Base-by-base conservation (phyloP, 2,888 invertebrate species). In the Pyrrhosoma nymphula region DNA sequence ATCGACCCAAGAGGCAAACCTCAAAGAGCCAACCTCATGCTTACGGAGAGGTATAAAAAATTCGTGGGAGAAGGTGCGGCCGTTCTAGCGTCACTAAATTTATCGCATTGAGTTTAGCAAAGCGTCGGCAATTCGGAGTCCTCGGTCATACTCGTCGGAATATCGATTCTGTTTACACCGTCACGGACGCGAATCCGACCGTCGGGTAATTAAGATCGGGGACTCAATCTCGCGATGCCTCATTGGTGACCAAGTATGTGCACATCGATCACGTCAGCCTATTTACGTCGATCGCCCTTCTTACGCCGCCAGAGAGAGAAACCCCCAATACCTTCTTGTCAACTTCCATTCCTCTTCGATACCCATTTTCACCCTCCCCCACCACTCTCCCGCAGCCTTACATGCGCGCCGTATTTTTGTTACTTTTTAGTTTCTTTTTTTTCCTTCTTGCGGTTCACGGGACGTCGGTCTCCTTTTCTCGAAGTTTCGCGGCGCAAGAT, bases 381-480 rank as follows among this genome's bases (percentile, higher is more conserved):
- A 6, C 55, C 89, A 2, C 60, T 60, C 10, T 89, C 12, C 89
- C 55, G 26, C 56, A 89, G 4, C 35, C 89, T 55, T 56, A 6
- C 89, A 56, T 89, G 47, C 47, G 26, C 47, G 55, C 89, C 23
- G 55, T 89, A 23, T 69, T 93, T 69, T 69, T 75, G 30, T 30
- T 90, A 20, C 89, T 89, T 56, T 90, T 56, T 90, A 12, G 16
- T 26, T 30, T 35, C 6, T 39, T 30, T 26, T n/a, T 39, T n/a
- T 39, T 6, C 88, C 39, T n/a, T 60, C 63, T 93, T 93, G 93
- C 69, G 93, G 93, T 93, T 60, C 93, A 6, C 35, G 26, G 56
- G 91, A 39, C 91, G 91, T 91, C 91, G 91, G 91, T 91, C 63
- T 60, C 63, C 91, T 91, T 91, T 91, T 63, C 39, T 91, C 35